Conservation (phyloP, 2,888 invertebrate species). For the Eilema caniola region DNA sequence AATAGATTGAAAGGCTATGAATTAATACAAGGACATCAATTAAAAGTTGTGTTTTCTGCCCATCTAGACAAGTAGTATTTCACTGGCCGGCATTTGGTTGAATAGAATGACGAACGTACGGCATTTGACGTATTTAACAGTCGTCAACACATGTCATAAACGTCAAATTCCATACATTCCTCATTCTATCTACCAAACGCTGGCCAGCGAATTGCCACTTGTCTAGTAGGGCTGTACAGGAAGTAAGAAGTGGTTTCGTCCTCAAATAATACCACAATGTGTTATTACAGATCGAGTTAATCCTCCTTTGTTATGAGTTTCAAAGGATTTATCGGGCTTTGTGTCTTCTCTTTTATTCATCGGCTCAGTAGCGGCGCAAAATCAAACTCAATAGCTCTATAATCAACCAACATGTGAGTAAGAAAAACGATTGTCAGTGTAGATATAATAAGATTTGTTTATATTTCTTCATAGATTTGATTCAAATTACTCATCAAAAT, state of each 20-base stretch:
- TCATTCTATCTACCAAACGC: no score
- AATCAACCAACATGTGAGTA: conserved; percentile 43
- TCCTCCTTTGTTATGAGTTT: conserved; percentile 76
- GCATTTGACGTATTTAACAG: no score
- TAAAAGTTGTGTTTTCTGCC: conserved; percentile 56
- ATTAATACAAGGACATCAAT: conserved; percentile 56
- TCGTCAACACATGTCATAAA: no score
- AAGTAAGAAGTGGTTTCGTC: conserved; percentile 63
- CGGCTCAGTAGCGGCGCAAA: conserved; percentile 58
- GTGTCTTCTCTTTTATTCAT: conserved; percentile 62
- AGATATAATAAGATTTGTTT: no score
- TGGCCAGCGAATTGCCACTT: no score
- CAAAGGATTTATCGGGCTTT: conserved; percentile 68
- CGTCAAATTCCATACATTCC: no score
- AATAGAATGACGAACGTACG: no score
- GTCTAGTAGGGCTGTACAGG: no score
- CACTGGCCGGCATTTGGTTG: no score
- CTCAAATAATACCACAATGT: conserved; percentile 65
- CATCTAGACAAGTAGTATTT: no score
- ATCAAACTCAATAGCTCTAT: conserved; percentile 48
- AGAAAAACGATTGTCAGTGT: not conserved
- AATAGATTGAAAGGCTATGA: conserved; percentile 22
- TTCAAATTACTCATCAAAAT: no score
- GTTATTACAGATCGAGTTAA: conserved; percentile 73
- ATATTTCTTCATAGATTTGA: no score